Evolutionary conservation across 2,113 vertebrate species (phyloP).

Genomic region (Megaceryle maxima): DNA sequence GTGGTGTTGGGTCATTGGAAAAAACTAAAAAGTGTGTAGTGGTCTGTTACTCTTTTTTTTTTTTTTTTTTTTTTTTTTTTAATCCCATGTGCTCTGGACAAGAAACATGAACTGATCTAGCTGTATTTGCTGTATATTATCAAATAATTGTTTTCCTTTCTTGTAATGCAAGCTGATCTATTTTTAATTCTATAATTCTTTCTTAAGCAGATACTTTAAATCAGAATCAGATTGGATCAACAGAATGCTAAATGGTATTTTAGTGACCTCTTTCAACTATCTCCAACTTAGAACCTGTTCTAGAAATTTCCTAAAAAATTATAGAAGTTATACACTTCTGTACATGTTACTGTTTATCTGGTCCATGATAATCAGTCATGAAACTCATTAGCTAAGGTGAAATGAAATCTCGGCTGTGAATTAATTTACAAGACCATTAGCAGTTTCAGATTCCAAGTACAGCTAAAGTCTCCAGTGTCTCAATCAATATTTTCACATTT

Average conservation of each 20-base stretch:
- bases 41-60: too few relatives aligned
- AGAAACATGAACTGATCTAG: neutral
- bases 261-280: neutral
- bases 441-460: neutral
- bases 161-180: neutral
- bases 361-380: too few relatives aligned
- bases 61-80: too few relatives aligned
- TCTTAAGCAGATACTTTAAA: neutral
- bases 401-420: neutral
- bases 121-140: neutral
- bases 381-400: neutral
- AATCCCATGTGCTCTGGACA: neutral
- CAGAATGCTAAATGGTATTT: neutral
- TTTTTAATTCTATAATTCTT: neutral
- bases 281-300: neutral
- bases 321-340: neutral
- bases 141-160: neutral
- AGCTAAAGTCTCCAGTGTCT: accelerated
- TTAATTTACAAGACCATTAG: neutral
- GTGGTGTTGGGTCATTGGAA: too few relatives aligned
- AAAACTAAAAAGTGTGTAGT: too few relatives aligned
- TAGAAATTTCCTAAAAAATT: neutral
- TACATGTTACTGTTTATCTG: neutral
- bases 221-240: neutral
- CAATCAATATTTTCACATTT: neutral